phyloP scores from a whole-genome alignment of 2,113 vertebrate genomes.

The Silurus meridionalis region DNA sequence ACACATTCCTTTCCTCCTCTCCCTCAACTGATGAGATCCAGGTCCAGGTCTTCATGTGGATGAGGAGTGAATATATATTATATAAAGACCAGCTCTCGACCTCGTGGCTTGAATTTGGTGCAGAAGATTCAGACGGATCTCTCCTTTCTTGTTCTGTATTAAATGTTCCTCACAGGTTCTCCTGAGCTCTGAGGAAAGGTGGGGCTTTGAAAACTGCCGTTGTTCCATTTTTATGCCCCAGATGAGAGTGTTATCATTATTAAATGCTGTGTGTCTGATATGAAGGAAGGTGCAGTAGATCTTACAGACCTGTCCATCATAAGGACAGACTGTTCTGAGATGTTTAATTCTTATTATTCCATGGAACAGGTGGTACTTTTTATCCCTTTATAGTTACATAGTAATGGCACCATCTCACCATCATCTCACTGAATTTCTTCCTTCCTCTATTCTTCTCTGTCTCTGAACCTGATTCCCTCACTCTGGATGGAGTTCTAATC shows the following conservation, averaged over 20 bases:
- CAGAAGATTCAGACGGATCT: conserved; percentile 53
- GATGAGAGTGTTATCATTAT: not conserved
- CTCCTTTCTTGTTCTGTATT: conserved; percentile 46
- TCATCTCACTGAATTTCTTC: too few species aligned
- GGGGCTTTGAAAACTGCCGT: not conserved
- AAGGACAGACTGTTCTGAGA: not conserved
- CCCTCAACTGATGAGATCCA: not conserved
- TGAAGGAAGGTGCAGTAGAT: not conserved
- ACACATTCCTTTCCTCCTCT: not conserved
- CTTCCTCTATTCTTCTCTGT: too few species aligned
- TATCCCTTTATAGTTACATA: not conserved
- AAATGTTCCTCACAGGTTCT: conserved; percentile 51
- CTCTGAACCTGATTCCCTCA: too few species aligned
- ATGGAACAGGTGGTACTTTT: not conserved
- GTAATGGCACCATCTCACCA: too few species aligned
- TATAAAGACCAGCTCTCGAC: conserved; percentile 55
- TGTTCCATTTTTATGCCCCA: not conserved
- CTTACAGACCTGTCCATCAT: not conserved
- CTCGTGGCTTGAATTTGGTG: conserved; percentile 53
- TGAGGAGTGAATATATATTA: conserved; percentile 37
- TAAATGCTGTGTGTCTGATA: not conserved
- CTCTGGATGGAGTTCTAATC: too few species aligned
- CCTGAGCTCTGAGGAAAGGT: conserved; percentile 57
- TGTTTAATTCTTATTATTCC: not conserved
- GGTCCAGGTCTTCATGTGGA: conserved; percentile 47